phyloP scores from a whole-genome alignment of 1,140 invertebrate genomes.

The Drosophila varians region DNA sequence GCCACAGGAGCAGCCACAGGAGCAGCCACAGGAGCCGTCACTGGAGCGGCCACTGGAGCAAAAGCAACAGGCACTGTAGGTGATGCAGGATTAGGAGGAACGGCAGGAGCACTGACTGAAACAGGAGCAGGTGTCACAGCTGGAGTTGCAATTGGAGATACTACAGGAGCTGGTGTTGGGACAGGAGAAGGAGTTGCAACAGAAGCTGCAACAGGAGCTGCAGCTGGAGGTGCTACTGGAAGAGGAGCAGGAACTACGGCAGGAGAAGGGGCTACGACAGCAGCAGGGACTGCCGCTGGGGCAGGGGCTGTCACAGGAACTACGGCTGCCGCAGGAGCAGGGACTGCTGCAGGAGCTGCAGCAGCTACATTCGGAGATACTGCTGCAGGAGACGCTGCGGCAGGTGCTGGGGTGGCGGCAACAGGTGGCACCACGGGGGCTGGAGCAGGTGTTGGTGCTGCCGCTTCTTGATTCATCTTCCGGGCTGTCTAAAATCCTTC shows the following conservation, averaged over 20 bases:
- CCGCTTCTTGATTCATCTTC: conserved; percentile 11
- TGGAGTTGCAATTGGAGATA: neutral
- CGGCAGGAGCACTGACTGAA: neutral
- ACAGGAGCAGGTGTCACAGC: neutral
- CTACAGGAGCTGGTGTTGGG: neutral
- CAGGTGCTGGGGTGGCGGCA: neutral
- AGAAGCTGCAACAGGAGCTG: neutral
- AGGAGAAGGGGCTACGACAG: neutral
- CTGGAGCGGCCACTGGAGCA: neutral
- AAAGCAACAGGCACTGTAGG: neutral
- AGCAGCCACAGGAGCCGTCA: neutral
- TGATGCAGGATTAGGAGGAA: no score
- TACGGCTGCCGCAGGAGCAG: neutral
- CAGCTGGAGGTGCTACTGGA: neutral
- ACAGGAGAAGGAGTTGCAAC: neutral
- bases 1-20: neutral
- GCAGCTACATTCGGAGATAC: neutral
- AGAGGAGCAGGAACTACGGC: neutral
- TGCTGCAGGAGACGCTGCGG: neutral
- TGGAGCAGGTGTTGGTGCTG: conserved; percentile 7
- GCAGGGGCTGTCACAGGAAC: neutral
- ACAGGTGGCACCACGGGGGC: neutral
- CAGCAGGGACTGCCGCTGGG: neutral
- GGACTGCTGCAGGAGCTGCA: neutral
- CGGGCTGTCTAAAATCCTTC: neutral